These are phyloP conservation scores for Acyrthosiphon pisum DNA, from an alignment of 1,140 invertebrate genomes.

Conservation along the genomic window DNA sequence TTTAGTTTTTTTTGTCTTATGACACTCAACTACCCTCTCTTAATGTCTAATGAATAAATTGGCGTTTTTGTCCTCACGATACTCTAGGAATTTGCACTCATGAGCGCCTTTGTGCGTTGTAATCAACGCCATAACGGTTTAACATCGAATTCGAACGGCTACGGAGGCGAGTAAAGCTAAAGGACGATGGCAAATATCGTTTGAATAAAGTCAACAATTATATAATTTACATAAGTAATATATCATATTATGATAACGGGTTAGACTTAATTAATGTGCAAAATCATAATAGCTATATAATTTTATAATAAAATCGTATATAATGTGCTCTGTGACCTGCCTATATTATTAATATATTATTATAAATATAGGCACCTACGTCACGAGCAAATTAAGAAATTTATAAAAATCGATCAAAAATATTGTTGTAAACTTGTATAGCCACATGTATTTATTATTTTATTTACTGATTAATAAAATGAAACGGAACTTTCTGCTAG, in stretches of 20 bases:
- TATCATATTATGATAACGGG: neutral
- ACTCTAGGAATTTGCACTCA: neutral
- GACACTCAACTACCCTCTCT: neutral
- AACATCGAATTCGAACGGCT: neutral
- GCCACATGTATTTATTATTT: neutral
- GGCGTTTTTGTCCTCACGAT: neutral
- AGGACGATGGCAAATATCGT: neutral
- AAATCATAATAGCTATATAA: neutral
- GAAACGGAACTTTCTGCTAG: neutral
- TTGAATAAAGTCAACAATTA: neutral
- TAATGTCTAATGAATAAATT: slow-evolving; percentile 1
- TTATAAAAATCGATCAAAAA: neutral
- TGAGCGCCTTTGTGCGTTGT: neutral
- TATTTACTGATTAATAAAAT: neutral
- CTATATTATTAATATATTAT: neutral
- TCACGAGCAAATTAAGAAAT: neutral
- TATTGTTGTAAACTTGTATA: neutral
- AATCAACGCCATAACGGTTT: neutral
- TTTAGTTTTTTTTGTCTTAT: neutral
- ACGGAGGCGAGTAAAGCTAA: neutral
- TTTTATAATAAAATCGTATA: neutral
- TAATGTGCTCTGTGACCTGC: neutral
- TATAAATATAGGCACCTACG: neutral
- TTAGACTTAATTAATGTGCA: neutral
- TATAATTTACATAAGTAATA: neutral